Base-by-base conservation (phyloP, 2,888 invertebrate genomes). In the Schizotus pectinicornis region DNA sequence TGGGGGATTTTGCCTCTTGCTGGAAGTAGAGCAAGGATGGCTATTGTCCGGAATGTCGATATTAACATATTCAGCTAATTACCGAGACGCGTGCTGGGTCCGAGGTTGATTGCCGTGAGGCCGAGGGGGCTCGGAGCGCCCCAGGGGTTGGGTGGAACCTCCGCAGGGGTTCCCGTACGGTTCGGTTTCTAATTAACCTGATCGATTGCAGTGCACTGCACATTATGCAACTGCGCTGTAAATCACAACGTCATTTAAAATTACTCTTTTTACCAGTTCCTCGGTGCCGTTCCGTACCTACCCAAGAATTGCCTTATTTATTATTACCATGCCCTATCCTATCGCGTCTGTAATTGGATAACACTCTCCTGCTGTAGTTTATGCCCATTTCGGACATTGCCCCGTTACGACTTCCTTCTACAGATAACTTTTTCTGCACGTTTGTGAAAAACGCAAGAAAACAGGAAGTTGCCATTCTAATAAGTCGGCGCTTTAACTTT, bases 151-250 rank as follows among this genome's bases (percentile, higher is more conserved):
- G 74, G 72, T 68, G 72, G 69, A 68, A 67, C 70, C 70, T 14
- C 70, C 49, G 63, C 68, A 63, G 72, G 74, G 72, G 73, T 69
- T 67, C 70, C 61, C 69, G 65, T 69, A 65, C 69, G 71, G 69
- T 76, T 76, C 73, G 68, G 72, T 76, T 77, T 77, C 76, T 76
- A 77, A 77, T 77, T 76, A 77, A 75, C 70, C 76, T 76, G 76
- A 77, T 76, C 74, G 76, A 76, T 76, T 73, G 74, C 75, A 69
- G 65, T 63, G 64, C 57, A 65, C 59, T 49, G 54, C 47, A 63
- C 63, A 65, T 65, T 67, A 65, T 67, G 67, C 67, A 67, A 67
- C 67, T 58, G 61, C 58, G 56, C 62, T 65, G 65, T 67, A 67
- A 67, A 67, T 67, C 69, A 67, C 63, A 56, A 54, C 55, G 61